A percentile compares a stretch with the other conserved stretches of the same genome.
These are phyloP conservation scores for Leptoclinus maculatus DNA, from an alignment of 2,797 vertebrate genomes.

Conservation along the genomic window DNA sequence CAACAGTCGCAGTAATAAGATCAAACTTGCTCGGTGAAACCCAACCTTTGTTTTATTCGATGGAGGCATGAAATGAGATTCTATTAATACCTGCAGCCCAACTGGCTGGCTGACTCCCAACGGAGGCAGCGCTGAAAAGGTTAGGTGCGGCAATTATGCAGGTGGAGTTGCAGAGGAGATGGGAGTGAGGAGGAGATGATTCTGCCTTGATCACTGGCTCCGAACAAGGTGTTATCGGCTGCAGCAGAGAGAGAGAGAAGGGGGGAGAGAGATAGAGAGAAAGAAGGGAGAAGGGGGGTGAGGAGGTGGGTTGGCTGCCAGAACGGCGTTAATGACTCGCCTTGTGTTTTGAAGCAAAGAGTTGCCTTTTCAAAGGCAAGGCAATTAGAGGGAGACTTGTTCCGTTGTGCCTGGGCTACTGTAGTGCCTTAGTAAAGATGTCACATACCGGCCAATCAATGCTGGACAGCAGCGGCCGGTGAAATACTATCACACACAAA, in stretches of 20 bases:
- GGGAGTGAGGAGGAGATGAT: slow-evolving; percentile 80
- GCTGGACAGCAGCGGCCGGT: slow-evolving; percentile 45
- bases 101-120: slow-evolving; percentile 82
- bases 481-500: slow-evolving; percentile 40
- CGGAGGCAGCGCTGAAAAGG: slow-evolving; percentile 85
- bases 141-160: slow-evolving; percentile 88
- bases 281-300: slow-evolving; percentile 4
- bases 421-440: slow-evolving; percentile 67
- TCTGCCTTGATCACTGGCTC: slow-evolving; percentile 77
- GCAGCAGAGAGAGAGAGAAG: slow-evolving; percentile 39
- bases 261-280: neutral
- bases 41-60: slow-evolving; percentile 88
- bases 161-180: slow-evolving; percentile 83
- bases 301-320: slow-evolving; percentile 64
- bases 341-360: slow-evolving; percentile 78
- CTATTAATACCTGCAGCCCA: slow-evolving; percentile 85
- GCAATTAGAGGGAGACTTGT: slow-evolving; percentile 81
- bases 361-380: slow-evolving; percentile 77
- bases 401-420: slow-evolving; percentile 66
- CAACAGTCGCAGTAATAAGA: slow-evolving; percentile 81
- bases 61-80: slow-evolving; percentile 85
- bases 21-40: slow-evolving; percentile 83
- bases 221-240: slow-evolving; percentile 79
- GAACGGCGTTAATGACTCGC: slow-evolving; percentile 80
- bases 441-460: slow-evolving; percentile 66